A percentile compares a stretch with the other conserved stretches of the same genome.
Evolutionary conservation across 2,113 vertebrate species (phyloP).

Genomic region (Echinops telfairi): DNA sequence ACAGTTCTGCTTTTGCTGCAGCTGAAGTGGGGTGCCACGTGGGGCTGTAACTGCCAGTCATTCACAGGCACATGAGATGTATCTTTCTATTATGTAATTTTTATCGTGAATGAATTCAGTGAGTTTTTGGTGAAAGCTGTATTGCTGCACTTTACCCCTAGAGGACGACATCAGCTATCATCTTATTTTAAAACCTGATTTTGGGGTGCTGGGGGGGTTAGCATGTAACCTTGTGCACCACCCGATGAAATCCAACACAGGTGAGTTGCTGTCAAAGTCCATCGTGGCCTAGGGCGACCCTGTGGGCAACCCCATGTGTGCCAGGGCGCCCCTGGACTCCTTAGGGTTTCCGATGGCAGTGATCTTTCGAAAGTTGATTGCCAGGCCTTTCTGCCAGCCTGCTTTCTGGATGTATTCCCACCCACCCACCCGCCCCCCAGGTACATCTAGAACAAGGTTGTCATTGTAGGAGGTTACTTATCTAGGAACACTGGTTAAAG

Average conservation of each 20-base stretch:
- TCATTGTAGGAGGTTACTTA: neutral
- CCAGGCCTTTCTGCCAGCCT: neutral
- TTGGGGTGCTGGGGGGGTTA: too few relatives aligned
- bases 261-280: neutral
- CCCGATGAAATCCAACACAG: neutral
- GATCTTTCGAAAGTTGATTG: neutral
- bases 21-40: neutral
- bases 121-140: neutral
- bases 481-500: neutral
- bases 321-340: neutral
- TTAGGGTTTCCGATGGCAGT: neutral
- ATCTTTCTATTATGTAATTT: neutral
- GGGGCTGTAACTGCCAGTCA: neutral
- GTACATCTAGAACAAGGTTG: neutral
- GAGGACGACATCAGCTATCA: slow-evolving; percentile 12
- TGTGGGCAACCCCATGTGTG: too few relatives aligned
- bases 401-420: neutral
- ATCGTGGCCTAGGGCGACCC: neutral
- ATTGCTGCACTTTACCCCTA: slow-evolving; percentile 48
- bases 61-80: neutral
- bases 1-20: neutral
- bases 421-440: too few relatives aligned
- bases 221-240: neutral
- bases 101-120: neutral
- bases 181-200: neutral